Base-by-base conservation (phyloP, 2,113 vertebrate genomes). In the Erinaceus europaeus region DNA sequence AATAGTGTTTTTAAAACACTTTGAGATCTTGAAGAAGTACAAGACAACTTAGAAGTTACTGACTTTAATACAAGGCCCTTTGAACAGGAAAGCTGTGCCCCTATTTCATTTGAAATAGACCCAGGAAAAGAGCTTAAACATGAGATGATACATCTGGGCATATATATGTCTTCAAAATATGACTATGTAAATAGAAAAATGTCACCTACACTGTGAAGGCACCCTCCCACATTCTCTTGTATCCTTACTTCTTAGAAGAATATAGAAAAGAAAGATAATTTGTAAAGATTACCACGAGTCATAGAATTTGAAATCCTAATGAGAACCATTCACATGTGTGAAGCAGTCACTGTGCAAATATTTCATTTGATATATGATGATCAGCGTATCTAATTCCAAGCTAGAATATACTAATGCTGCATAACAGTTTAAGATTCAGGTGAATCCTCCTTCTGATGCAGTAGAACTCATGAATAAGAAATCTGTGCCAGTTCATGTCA, bases 291-390 rank as follows among this genome's bases (percentile, higher is more conserved):
- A 48, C 55, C 11, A 14, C 55, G 62, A 86, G 67, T 21, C 57
- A 80, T 14, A 88, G 50, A 25, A 79, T 80, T 5, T 65, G 36
- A 73, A 88, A 89, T 86, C 72, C 29, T 73, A 91, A 94, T 64
- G 86, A 90, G 57, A 90, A 52, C 53, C 48, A 80, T 23, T 79
- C 52, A 50, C 52, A 34, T 61, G n/a, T 64, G 59, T 65, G n/a
- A 85, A 90, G 55, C 65, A 78, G 25, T 68, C 62, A 85, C 29
- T 89, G n/a, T 5, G 48, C 23, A 40, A 90, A 77, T 11, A 36
- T 87, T 89, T 76, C 48, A 77, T 95, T 64, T 93, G 42, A 71
- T 80, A 94, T 61, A 92, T 89, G 90, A 93, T 83, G 75, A 92
- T 88, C 75, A 13, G 64, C 12, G 77, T 75, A 89, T 82, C 75